Conservation (phyloP, 1,140 invertebrate genomes). For the Lysiphlebus fabarum region DNA sequence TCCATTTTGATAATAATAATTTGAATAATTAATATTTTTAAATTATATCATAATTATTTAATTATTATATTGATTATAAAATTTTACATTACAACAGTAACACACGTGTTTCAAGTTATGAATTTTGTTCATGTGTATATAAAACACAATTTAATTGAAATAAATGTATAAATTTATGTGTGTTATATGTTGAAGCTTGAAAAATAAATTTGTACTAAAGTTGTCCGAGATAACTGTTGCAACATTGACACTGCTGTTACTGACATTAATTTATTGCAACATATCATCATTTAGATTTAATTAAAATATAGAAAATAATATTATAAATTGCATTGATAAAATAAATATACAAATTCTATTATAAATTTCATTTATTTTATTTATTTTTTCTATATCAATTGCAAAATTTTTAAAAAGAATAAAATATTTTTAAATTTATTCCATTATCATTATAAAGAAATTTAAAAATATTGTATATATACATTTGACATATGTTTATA, state of each 20-base stretch:
- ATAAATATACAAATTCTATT: too few species aligned
- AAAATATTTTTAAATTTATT: constrained; percentile 17
- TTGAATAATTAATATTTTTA: too few species aligned
- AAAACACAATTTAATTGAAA: constrained; percentile 41
- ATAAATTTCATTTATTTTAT: not conserved
- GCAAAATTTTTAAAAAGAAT: constrained; percentile 38
- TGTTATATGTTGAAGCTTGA: constrained; percentile 25
- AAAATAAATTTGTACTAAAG: constrained; percentile 3
- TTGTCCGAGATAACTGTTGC: constrained; percentile 22
- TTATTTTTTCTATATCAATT: not conserved
- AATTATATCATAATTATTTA: not conserved
- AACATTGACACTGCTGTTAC: constrained; percentile 34
- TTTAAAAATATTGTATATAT: too few species aligned
- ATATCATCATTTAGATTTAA: constrained; percentile 41
- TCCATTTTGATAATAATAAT: too few species aligned
- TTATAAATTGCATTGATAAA: constrained; percentile 27
- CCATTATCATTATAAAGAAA: too few species aligned
- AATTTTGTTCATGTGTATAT: constrained; percentile 24
- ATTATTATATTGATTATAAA: constrained; percentile 33
- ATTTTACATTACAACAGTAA: constrained; percentile 36
- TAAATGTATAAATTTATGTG: constrained; percentile 40
- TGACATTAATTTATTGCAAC: constrained; percentile 45
- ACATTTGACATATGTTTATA: not conserved
- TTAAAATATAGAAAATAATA: constrained; percentile 43
- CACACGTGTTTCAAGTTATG: constrained; percentile 36